Evolutionary conservation across 2,113 vertebrate species (phyloP).

Genomic region (Platysteira castanea): DNA sequence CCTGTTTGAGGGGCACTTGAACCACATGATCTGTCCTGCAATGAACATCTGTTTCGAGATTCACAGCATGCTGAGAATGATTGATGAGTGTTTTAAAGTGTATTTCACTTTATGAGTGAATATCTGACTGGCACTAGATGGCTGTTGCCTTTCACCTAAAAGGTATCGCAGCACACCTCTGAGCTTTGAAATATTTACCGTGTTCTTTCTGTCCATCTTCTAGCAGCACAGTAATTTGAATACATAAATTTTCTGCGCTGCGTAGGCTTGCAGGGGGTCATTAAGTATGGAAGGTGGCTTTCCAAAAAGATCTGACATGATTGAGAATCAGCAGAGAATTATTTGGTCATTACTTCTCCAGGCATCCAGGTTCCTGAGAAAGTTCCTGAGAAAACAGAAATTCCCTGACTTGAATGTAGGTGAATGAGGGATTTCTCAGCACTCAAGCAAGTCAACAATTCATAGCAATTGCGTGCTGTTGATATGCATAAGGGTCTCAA

Average conservation of each 20-base stretch:
- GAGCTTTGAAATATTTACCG: background rate
- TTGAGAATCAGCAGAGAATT: background rate
- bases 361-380: background rate
- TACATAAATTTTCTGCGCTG: background rate
- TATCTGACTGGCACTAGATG: background rate
- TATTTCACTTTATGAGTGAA: conserved; percentile 5
- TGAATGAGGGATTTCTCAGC: background rate
- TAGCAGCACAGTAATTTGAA: background rate
- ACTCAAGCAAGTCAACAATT: background rate
- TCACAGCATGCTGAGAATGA: conserved; percentile 16
- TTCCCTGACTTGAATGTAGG: background rate
- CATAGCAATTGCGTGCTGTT: background rate
- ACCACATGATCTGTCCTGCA: background rate
- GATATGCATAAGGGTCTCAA: background rate
- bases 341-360: background rate
- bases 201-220: background rate
- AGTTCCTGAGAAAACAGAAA: no score
- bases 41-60: conserved; percentile 21
- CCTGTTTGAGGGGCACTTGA: background rate
- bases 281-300: background rate
- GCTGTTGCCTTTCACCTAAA: background rate
- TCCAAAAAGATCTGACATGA: background rate
- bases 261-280: background rate
- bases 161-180: background rate
- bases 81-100: conserved; percentile 31